phyloP scores from a whole-genome alignment of 1,140 invertebrate genomes.

The Eriocheir sinensis region DNA sequence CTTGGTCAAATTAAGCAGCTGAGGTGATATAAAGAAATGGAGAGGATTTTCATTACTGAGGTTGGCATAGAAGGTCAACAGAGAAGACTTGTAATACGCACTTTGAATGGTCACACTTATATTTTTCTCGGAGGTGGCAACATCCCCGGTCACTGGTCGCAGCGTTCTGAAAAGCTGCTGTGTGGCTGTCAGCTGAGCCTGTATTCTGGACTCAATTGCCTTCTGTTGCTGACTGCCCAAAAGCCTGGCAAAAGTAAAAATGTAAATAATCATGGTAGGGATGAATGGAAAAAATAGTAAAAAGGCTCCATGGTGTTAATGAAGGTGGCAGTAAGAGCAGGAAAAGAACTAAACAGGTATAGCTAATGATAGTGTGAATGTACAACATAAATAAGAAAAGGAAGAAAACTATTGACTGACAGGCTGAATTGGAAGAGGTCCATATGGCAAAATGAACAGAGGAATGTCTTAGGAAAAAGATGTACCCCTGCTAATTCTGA shows the following conservation, averaged over 20 bases:
- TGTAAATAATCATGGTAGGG: neutral
- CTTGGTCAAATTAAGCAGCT: no score
- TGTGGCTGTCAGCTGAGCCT: slow-evolving; percentile 75
- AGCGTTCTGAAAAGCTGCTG: slow-evolving; percentile 74
- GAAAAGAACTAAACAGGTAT: no score
- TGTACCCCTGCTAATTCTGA: no score
- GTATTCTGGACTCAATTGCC: slow-evolving; percentile 75
- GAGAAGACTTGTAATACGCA: slow-evolving; percentile 15
- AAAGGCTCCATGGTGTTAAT: neutral
- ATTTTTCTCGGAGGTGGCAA: slow-evolving; percentile 66
- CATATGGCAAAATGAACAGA: no score
- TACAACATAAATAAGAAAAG: no score
- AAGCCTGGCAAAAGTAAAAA: slow-evolving; percentile 58
- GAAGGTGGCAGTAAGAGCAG: no score
- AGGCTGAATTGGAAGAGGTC: no score
- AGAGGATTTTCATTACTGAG: no score
- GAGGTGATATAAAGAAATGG: neutral
- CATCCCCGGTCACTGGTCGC: slow-evolving; percentile 76
- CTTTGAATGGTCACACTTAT: slow-evolving; percentile 70
- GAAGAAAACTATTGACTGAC: no score
- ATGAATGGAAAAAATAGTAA: neutral
- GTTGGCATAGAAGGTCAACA: neutral
- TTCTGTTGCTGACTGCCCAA: slow-evolving; percentile 73
- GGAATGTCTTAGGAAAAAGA: no score
- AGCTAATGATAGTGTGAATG: no score